These are phyloP conservation scores for Platygyra sinensis DNA, from an alignment of 64 coral and sea anemone genomes.

Conservation along the genomic window DNA sequence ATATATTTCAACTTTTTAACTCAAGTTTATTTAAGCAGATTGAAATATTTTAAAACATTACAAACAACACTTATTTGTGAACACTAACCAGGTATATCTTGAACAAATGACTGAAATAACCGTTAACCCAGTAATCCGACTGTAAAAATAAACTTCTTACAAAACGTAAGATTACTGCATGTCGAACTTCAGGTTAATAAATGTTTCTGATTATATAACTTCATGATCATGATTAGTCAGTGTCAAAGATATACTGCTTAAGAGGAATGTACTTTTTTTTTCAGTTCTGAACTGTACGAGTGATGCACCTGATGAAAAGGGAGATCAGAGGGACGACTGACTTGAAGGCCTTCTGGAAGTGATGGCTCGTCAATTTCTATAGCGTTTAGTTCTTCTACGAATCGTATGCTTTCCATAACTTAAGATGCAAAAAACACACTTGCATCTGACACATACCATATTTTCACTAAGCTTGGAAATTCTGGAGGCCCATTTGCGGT, in stretches of 20 bases:
- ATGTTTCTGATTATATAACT: no score
- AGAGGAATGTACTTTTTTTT: constrained; percentile 16
- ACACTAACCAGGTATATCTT: no score
- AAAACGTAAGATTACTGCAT: no score
- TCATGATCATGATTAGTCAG: no score
- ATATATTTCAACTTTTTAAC: no score
- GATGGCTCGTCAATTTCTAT: constrained; percentile 30
- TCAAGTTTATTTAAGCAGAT: no score
- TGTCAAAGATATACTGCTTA: constrained; percentile 21
- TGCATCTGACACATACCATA: constrained; percentile 4
- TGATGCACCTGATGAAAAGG: constrained; percentile 19
- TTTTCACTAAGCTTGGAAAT: constrained; percentile 33
- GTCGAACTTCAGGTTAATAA: no score
- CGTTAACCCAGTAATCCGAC: no score
- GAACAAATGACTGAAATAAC: no score
- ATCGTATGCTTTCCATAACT: constrained; percentile 13
- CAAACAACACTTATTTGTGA: no score
- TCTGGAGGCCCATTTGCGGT: constrained; percentile 6
- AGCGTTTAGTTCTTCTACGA: background rate
- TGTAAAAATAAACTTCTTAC: no score
- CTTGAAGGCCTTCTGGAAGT: constrained; percentile 23
- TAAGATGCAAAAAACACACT: constrained; percentile 8
- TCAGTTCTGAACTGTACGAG: constrained; percentile 10
- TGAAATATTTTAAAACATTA: no score
- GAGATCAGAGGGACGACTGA: background rate